Evolutionary conservation across 1,140 invertebrate genomes (phyloP), one percentile per base, ranked within the genome.

Genomic region (Megalonaias nervosa): DNA sequence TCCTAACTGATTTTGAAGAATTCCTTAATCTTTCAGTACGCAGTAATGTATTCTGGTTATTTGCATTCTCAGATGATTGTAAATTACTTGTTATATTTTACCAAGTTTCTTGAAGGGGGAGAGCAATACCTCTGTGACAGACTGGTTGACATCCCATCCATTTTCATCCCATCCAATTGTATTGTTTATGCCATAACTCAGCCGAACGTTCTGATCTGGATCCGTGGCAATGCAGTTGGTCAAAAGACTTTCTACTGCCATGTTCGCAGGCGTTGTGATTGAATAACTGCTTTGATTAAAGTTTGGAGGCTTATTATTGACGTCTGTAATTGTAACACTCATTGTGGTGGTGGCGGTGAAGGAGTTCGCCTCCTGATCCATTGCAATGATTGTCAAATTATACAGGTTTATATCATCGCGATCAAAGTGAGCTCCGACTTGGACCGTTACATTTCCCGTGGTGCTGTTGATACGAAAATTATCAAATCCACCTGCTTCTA

Each of bases 391-490:
- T 4, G 62, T 72, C 19, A 77, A 64, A 26, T 62, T 77, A 55
- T 77, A 77, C 12, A 14, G 21, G 12, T 26, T 12, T 12, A 48
- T 21, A 12, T 12, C 38, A 14, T 77, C 75, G 17, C 69, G 23
- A 48, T 77, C 75, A n/a, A 77, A 62, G 17, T 60, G n/a, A n/a
- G n/a, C n/a, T n/a, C n/a, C n/a, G n/a, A n/a, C n/a, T n/a, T n/a
- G n/a, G n/a, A n/a, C n/a, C 4, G 38, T 21, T 15, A 77, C 57
- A 4, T 48, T 66, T 19, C 75, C 75, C 4, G 69, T 23, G 3
- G 21, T 67, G 6, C 48, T 17, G 60, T 71, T 65, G 78, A 98
- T 97, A 88, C 97, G 96, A 0, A 98, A 79, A 26, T 66, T 66
- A 19, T 71, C 75, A n/a, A 48, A 55, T 13, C 38, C 38, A 3